These are phyloP conservation scores for Diogma glabrata DNA, from an alignment of 2,888 invertebrate genomes.

Conservation along the genomic window DNA sequence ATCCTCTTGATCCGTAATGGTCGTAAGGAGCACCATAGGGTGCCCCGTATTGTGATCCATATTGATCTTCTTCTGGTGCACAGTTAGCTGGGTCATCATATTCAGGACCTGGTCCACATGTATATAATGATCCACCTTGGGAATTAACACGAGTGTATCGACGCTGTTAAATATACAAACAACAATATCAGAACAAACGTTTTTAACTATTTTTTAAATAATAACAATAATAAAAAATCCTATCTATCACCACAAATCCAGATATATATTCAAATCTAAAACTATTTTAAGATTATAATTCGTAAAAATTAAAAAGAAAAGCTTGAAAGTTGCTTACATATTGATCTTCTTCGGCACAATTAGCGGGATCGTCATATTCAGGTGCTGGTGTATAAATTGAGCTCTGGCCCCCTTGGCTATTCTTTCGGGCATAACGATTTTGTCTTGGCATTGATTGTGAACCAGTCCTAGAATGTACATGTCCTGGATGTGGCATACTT, in stretches of 20 bases:
- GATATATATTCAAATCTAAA: not conserved
- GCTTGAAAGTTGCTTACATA: constrained; percentile 53
- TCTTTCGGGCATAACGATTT: constrained; percentile 56
- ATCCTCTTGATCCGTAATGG: constrained; percentile 78
- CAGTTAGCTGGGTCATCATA: constrained; percentile 91
- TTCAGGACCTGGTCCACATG: constrained; percentile 58
- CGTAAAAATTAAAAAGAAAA: no score
- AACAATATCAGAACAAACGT: not conserved
- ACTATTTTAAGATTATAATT: no score
- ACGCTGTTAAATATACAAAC: constrained; percentile 30
- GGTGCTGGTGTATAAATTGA: constrained; percentile 73
- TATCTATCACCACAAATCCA: no score
- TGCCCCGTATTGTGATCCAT: constrained; percentile 67
- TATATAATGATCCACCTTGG: constrained; percentile 50
- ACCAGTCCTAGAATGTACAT: constrained; percentile 72
- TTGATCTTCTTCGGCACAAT: constrained; percentile 84
- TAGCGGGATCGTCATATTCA: constrained; percentile 88
- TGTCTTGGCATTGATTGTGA: constrained; percentile 79
- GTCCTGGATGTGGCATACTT: constrained; percentile 59
- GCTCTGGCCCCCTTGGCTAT: constrained; percentile 71
- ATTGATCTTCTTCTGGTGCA: constrained; percentile 83
- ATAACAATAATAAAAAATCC: no score
- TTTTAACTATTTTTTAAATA: not conserved
- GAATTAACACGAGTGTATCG: constrained; percentile 62
- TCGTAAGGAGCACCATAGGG: constrained; percentile 78